Evolutionary conservation across 2,888 invertebrate species (phyloP), one percentile per base, ranked within the genome.

Genomic region (Diaprepes abbreviatus): DNA sequence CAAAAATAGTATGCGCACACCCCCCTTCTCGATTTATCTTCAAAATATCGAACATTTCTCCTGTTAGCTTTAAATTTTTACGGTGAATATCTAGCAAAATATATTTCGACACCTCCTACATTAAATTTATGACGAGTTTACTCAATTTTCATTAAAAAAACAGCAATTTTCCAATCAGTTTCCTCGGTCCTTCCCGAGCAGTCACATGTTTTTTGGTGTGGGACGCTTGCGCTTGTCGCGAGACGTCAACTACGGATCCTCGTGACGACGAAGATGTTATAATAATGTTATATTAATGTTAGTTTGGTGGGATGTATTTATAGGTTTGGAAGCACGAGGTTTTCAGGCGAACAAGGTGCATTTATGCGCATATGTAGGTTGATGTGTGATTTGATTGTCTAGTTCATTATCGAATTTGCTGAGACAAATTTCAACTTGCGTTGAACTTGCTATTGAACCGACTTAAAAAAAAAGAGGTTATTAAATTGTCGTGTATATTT

Each of bases 131-230:
- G 3, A 9, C n/a, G 12, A 24, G 28, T 35, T 54, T 35, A n/a
- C 35, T 38, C 3, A 55, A 36, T 33, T 60, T 60, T 60, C 28
- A 60, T 48, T 60, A 60, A 60, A 33, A 59, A 60, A 60, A 6
- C 48, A 10, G 17, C 31, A 50, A 33, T 38, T 59, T 35, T 55
- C 55, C 31, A 4, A 16, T 24, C 9, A 48, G 58, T 19, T 50
- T 57, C 17, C 28, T 21, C n/a, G 66, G 52, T 60, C 63, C 40
- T 58, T 43, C 54, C 16, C 57, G 62, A 48, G 69, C 73, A 74
- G 78, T 79, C 79, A 79, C 79, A 79, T 79, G 79, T 78, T 78
- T 77, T 73, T 69, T 63, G 69, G 43, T 19, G 68, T 63, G 65
- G 64, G 72, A 67, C 73, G 75, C 75, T 71, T 72, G 75, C 75